A percentile compares a stretch with the other conserved stretches of the same genome.
Evolutionary conservation across 2,113 vertebrate species (phyloP).

Genomic region (Alouatta palliata): DNA sequence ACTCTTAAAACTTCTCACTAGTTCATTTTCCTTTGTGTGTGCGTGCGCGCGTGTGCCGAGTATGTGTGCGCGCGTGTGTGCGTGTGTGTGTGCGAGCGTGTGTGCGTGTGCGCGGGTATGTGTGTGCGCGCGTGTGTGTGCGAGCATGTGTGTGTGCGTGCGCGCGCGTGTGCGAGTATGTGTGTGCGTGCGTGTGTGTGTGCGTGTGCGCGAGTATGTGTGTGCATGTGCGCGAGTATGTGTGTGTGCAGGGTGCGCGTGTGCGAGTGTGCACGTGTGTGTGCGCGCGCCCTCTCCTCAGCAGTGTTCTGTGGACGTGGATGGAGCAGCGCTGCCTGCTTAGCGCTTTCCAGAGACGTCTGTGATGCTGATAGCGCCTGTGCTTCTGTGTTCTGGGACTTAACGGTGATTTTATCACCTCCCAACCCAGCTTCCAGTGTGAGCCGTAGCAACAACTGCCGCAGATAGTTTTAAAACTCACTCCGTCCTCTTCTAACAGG

Average conservation of each 20-base stretch:
- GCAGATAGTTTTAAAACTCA: background rate
- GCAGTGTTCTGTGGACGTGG: too few relatives aligned
- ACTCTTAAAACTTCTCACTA: background rate
- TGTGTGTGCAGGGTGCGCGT: too few relatives aligned
- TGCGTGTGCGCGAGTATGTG: too few relatives aligned
- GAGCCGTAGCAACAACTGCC: accelerated
- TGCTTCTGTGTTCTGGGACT: background rate
- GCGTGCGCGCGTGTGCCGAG: too few relatives aligned
- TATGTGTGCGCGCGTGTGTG: accelerated
- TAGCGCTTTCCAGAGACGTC: too few relatives aligned
- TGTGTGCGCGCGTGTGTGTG: accelerated
- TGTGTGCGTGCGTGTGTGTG: accelerated
- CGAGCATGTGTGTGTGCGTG: accelerated
- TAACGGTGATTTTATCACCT: background rate
- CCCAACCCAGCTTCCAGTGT: background rate
- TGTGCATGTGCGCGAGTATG: too few relatives aligned
- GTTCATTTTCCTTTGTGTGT: background rate
- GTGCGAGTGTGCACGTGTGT: accelerated
- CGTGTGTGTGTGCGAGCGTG: accelerated
- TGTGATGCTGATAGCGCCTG: accelerated
- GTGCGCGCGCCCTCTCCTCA: accelerated
- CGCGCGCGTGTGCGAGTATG: accelerated
- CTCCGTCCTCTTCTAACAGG: background rate
- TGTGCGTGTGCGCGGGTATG: accelerated
- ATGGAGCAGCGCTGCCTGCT: background rate